These are phyloP conservation scores for Gobionotothen gibberifrons DNA, from an alignment of 2,797 vertebrate species.

Conservation along the genomic window DNA sequence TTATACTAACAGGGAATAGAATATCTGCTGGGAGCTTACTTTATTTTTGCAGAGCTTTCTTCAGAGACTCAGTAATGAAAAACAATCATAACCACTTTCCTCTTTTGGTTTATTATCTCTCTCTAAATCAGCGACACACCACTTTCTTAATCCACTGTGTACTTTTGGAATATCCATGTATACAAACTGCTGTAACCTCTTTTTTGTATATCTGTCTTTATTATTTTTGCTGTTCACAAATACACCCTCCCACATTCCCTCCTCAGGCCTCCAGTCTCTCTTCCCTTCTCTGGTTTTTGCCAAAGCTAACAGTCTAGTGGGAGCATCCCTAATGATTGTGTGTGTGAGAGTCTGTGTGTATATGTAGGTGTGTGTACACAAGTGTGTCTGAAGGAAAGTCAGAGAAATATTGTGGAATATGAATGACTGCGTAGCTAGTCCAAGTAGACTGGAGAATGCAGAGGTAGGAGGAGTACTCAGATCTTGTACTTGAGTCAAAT, in stretches of 20 bases:
- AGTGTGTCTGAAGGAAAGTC: conserved; percentile 57
- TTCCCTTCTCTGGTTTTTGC: conserved; percentile 53
- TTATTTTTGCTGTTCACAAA: conserved; percentile 58
- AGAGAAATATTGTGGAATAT: conserved; percentile 66
- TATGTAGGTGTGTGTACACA: conserved; percentile 40
- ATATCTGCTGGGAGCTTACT: conserved; percentile 28
- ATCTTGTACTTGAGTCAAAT: no score
- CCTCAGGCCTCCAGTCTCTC: conserved; percentile 52
- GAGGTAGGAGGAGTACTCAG: no score
- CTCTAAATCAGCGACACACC: conserved; percentile 26
- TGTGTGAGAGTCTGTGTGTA: conserved; percentile 26
- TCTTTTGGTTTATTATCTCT: conserved; percentile 16
- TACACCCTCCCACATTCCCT: conserved; percentile 66
- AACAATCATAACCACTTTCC: conserved; percentile 17
- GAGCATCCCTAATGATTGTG: conserved; percentile 42
- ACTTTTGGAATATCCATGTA: conserved; percentile 25
- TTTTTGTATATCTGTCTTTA: conserved; percentile 53
- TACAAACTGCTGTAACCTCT: conserved; percentile 58
- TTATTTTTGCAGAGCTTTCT: conserved; percentile 22
- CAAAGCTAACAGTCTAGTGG: conserved; percentile 64
- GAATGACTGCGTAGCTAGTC: conserved; percentile 55
- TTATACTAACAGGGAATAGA: conserved; percentile 7
- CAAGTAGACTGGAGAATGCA: conserved; percentile 30
- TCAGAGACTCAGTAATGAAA: conserved; percentile 15
- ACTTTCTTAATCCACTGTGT: conserved; percentile 8